phyloP scores from a whole-genome alignment of 1,140 invertebrate genomes.

The Drosophila mauritiana region DNA sequence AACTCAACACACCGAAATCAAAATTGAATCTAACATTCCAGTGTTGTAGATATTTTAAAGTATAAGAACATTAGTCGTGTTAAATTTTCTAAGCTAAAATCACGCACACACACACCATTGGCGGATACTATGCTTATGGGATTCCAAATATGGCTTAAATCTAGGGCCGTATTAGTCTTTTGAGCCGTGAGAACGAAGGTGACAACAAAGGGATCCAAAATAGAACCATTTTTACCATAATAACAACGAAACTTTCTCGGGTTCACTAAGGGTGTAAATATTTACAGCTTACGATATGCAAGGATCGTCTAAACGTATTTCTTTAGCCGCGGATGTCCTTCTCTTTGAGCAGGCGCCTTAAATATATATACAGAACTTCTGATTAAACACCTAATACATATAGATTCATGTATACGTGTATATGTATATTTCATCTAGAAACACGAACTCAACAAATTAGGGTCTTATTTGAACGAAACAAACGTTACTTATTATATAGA shows the following conservation, averaged over 20 bases:
- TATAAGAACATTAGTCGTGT: too few species aligned
- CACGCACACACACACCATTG: slow-evolving; percentile 13
- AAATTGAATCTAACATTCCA: background rate
- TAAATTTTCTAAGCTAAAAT: background rate
- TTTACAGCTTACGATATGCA: slow-evolving; percentile 57
- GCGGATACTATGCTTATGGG: background rate
- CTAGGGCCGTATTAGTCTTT: slow-evolving; percentile 37
- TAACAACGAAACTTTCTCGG: slow-evolving; percentile 37
- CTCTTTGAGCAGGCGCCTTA: slow-evolving; percentile 59
- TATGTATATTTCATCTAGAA: slow-evolving; percentile 25
- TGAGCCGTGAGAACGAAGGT: slow-evolving; percentile 32
- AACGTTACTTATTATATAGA: slow-evolving; percentile 12
- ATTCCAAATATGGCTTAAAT: slow-evolving; percentile 13
- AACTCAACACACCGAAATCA: background rate
- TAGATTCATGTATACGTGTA: slow-evolving; percentile 23
- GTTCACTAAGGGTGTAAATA: slow-evolving; percentile 57
- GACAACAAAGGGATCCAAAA: slow-evolving; percentile 28
- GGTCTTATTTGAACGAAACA: background rate
- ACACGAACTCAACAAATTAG: slow-evolving; percentile 6
- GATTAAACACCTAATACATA: slow-evolving; percentile 36
- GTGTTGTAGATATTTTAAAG: background rate
- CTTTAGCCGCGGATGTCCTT: slow-evolving; percentile 20
- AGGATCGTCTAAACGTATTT: slow-evolving; percentile 29
- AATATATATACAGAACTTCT: slow-evolving; percentile 49
- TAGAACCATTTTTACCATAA: slow-evolving; percentile 26